Conservation (phyloP, 92 coral and sea anemone species). For the Porites evermanni region DNA sequence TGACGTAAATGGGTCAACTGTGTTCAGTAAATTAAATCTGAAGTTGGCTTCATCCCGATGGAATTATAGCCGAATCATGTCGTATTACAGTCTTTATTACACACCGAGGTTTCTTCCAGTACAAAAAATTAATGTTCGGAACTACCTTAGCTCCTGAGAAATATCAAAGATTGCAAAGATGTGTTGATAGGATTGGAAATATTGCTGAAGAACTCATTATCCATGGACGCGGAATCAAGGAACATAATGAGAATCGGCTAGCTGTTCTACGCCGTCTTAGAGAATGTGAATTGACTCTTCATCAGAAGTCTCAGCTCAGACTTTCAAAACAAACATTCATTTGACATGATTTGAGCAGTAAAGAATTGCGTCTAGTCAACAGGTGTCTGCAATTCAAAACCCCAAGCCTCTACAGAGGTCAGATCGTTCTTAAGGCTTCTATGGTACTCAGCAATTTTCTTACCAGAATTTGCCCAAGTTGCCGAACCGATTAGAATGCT, state of each 20-base stretch:
- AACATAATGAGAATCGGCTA: conserved; percentile 39
- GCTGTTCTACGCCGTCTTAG: too few relatives aligned
- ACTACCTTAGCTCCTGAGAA: conserved; percentile 49
- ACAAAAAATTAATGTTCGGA: conserved; percentile 49
- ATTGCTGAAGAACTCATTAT: conserved; percentile 53
- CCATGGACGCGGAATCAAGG: conserved; percentile 38
- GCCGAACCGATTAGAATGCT: conserved; percentile 64
- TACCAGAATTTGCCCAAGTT: conserved; percentile 55
- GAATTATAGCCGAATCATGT: conserved; percentile 43
- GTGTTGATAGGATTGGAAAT: conserved; percentile 49
- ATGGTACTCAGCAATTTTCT: conserved; percentile 52
- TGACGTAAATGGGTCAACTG: conserved; percentile 23
- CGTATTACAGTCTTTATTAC: conserved; percentile 53
- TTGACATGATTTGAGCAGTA: conserved; percentile 55
- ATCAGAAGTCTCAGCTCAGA: conserved; percentile 61
- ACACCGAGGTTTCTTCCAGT: conserved; percentile 49
- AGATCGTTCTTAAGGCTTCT: conserved; percentile 54
- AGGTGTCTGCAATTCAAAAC: conserved; percentile 47
- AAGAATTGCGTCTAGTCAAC: conserved; percentile 58
- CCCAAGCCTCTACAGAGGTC: conserved; percentile 55
- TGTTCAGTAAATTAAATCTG: conserved; percentile 28
- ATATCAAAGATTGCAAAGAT: conserved; percentile 48
- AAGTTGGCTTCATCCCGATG: conserved; percentile 50
- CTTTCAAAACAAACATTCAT: conserved; percentile 56
- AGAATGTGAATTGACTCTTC: conserved; percentile 39